phyloP scores from a whole-genome alignment of 2,888 invertebrate genomes.

The Gastracanthus pulcherrimus region DNA sequence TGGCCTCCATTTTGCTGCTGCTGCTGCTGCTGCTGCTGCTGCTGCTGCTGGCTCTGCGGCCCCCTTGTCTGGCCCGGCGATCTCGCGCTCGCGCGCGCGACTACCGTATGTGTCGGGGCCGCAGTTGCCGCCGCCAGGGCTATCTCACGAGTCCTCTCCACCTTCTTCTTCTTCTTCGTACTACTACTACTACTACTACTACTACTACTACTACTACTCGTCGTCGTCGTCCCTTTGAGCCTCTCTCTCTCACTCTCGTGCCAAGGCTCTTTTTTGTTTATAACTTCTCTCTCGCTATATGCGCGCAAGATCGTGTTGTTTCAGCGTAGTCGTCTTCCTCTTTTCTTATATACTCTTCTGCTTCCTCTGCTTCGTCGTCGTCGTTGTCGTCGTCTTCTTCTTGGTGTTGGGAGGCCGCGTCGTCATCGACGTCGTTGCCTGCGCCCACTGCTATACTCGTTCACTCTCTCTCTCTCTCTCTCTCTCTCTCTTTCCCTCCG shows the following conservation, averaged over 20 bases:
- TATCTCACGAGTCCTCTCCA: slow-evolving; percentile 66
- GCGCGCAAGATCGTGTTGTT: slow-evolving; percentile 63
- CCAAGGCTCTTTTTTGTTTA: slow-evolving; percentile 45
- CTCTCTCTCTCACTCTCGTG: slow-evolving; percentile 52
- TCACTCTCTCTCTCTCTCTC: too few relatives aligned
- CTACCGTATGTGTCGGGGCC: slow-evolving; percentile 74
- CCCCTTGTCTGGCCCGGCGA: slow-evolving; percentile 75
- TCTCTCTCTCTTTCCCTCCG: slow-evolving; percentile 45
- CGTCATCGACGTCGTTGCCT: slow-evolving; percentile 51
- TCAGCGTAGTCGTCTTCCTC: slow-evolving; percentile 56
- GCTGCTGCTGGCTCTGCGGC: slow-evolving; percentile 67
- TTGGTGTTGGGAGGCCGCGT: not conserved
- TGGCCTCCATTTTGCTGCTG: slow-evolving; percentile 76
- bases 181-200: not conserved
- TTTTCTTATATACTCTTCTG: slow-evolving; percentile 35
- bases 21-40: too few relatives aligned
- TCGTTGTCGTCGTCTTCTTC: not conserved
- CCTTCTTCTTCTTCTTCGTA: slow-evolving; percentile 40
- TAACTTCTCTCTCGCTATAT: slow-evolving; percentile 33
- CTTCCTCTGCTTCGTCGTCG: not conserved
- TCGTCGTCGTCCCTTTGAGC: slow-evolving; percentile 24
- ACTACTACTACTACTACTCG: not conserved
- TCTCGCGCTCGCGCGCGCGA: slow-evolving; percentile 69
- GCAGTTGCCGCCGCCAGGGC: slow-evolving; percentile 36
- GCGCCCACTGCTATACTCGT: too few relatives aligned